Conservation (phyloP, 2,797 vertebrate species). For the Craterocephalus amniculus region DNA sequence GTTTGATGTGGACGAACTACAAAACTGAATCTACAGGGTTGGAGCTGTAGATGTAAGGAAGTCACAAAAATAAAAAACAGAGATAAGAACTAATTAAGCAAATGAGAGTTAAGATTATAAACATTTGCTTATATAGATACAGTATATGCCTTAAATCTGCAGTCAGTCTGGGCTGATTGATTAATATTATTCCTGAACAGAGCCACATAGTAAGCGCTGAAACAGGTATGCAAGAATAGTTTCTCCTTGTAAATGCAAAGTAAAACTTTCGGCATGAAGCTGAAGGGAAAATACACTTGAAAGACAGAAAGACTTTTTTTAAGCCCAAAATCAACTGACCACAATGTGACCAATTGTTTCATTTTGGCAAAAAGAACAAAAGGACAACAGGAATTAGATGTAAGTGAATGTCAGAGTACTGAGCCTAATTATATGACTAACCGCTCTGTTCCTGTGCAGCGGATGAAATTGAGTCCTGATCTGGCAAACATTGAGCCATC, state of each 20-base stretch:
- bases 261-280: slow-evolving; percentile 1
- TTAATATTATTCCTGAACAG: not conserved
- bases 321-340: not conserved
- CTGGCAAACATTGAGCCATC: not conserved
- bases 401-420: not conserved
- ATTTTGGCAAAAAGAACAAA: not conserved
- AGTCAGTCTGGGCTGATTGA: not conserved
- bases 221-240: slow-evolving; percentile 2
- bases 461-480: not conserved
- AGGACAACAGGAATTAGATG: not conserved
- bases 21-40: not conserved
- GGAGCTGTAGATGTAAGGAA: not conserved
- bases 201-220: not conserved
- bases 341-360: not conserved
- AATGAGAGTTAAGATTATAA: too few species aligned
- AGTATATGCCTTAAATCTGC: not conserved
- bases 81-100: not conserved
- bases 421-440: not conserved
- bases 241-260: slow-evolving; percentile 1
- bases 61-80: too few species aligned
- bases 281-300: rapidly evolving
- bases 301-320: slow-evolving; percentile 1
- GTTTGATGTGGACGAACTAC: too few species aligned
- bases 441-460: not conserved
- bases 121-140: not conserved